Conservation (phyloP, 2,888 invertebrate genomes). For the Drosophila meridionalis region DNA sequence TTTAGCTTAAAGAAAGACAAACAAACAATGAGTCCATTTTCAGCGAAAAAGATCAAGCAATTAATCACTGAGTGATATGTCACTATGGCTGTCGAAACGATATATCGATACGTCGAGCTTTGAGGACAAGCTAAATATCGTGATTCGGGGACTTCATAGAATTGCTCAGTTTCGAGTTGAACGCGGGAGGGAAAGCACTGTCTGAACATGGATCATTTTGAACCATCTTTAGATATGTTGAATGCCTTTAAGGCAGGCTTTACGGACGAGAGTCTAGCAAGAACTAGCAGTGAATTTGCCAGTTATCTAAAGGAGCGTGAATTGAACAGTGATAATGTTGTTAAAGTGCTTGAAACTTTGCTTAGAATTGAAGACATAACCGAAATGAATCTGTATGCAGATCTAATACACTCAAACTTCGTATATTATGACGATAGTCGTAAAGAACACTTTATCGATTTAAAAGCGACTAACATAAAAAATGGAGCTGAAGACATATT, state of each 20-base stretch:
- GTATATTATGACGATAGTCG: neutral
- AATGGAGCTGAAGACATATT: neutral
- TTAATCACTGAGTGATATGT: neutral
- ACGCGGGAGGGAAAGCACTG: neutral
- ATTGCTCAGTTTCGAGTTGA: neutral
- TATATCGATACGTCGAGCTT: neutral
- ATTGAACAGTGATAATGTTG: constrained; percentile 2
- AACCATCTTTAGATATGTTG: neutral
- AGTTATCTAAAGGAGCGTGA: constrained; percentile 1
- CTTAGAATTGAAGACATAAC: constrained; percentile 12
- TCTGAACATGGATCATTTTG: neutral
- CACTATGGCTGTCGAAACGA: neutral
- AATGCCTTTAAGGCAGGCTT: neutral
- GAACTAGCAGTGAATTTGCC: neutral
- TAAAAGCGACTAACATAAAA: neutral
- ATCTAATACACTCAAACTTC: neutral
- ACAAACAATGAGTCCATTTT: neutral
- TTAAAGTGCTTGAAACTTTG: neutral
- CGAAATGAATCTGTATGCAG: neutral
- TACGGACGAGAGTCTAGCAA: neutral
- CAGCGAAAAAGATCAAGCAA: neutral
- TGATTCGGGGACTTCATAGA: neutral
- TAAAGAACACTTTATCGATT: neutral
- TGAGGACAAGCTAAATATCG: neutral
- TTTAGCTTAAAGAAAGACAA: neutral